Percentiles rank a stretch among this genome's conserved stretches.
Evolutionary conservation across 2,797 vertebrate genomes (phyloP).

Genomic region (Lagorchestes hirsutus): DNA sequence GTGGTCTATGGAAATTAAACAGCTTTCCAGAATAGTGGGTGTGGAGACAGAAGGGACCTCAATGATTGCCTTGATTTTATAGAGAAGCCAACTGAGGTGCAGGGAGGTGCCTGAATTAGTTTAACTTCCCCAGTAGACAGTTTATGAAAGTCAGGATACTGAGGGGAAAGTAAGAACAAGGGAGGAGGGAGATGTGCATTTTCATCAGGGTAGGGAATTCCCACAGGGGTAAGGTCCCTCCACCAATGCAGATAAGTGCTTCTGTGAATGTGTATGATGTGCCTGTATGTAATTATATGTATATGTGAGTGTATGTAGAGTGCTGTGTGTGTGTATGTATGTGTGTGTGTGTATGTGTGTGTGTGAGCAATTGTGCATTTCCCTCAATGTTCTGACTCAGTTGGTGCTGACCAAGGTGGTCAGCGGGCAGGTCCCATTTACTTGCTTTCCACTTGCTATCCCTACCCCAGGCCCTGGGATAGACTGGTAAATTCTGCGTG

Average conservation of each 20-base stretch:
- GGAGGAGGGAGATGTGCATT: not conserved
- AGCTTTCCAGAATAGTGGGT: not conserved
- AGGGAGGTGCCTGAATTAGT: not conserved
- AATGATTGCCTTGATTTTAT: not conserved
- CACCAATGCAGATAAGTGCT: not conserved
- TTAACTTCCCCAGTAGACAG: not conserved
- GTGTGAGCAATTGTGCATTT: not conserved
- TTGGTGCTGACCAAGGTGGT: not conserved
- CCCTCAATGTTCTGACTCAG: not conserved
- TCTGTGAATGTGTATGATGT: too few relatives aligned
- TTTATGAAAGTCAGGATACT: not conserved
- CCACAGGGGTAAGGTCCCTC: not conserved
- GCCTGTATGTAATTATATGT: too few relatives aligned
- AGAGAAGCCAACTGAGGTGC: not conserved
- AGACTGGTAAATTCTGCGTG: fast-evolving
- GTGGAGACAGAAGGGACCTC: not conserved
- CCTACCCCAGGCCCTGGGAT: not conserved
- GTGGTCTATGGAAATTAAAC: not conserved
- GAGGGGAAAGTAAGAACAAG: not conserved
- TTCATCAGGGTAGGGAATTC: not conserved
- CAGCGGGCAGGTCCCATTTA: not conserved
- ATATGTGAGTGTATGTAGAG: not conserved
- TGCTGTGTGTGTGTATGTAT: too few relatives aligned
- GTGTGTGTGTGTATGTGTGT: not conserved
- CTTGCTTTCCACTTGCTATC: not conserved